Evolutionary conservation across 2,888 invertebrate species (phyloP).

Genomic region (Cremastobaeus sp.): DNA sequence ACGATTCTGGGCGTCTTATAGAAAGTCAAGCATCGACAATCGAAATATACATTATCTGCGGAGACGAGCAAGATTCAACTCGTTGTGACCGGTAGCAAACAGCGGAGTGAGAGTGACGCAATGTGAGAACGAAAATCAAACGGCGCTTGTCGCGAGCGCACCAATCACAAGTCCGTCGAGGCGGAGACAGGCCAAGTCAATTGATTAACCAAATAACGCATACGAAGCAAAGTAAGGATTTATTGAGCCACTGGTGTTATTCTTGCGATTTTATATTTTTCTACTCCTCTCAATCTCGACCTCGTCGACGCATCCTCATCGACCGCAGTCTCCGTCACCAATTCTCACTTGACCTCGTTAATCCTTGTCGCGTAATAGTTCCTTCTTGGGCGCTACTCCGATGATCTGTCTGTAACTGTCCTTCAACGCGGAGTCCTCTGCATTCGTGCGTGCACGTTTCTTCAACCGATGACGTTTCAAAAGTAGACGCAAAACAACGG

Average conservation of each 20-base stretch:
- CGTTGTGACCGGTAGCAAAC: constrained; percentile 23
- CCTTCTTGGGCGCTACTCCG: constrained; percentile 52
- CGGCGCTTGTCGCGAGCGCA: constrained; percentile 31
- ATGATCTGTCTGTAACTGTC: constrained; percentile 37
- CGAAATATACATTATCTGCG: constrained; percentile 72
- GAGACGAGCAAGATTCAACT: constrained; percentile 51
- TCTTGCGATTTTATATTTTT: constrained; percentile 77
- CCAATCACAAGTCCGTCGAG: constrained; percentile 49
- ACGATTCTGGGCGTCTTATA: constrained; percentile 59
- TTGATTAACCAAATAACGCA: constrained; percentile 58
- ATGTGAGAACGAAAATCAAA: constrained; percentile 33
- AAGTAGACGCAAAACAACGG: too few relatives aligned
- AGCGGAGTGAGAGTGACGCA: constrained; percentile 1
- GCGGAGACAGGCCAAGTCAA: constrained; percentile 62
- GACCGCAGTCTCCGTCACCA: constrained; percentile 44
- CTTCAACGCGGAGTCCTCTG: constrained; percentile 12
- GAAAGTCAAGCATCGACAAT: constrained; percentile 79
- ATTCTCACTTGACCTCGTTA: constrained; percentile 40
- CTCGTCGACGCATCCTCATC: constrained; percentile 50
- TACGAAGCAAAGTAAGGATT: constrained; percentile 61
- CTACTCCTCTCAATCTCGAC: constrained; percentile 65
- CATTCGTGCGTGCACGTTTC: constrained; percentile 29
- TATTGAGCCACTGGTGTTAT: constrained; percentile 67
- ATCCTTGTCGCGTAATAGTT: constrained; percentile 43
- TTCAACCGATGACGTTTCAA: constrained; percentile 22